Evolutionary conservation across 2,113 vertebrate genomes (phyloP).

Genomic region (Turnix velox): DNA sequence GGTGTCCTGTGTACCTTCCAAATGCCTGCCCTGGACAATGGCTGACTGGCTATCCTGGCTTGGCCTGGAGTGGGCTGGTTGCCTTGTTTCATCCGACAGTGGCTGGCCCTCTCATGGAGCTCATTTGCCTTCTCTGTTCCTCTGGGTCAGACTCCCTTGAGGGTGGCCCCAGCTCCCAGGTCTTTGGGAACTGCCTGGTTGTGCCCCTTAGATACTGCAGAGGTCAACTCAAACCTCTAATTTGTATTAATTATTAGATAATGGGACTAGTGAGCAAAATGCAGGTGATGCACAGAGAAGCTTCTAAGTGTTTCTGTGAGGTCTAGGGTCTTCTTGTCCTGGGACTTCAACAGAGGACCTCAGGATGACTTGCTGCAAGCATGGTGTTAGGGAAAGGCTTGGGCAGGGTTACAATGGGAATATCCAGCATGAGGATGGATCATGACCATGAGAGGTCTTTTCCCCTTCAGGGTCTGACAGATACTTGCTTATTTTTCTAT

Average conservation of each 20-base stretch:
- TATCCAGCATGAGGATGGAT: accelerated
- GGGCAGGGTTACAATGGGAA: neutral
- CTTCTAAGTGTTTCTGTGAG: neutral
- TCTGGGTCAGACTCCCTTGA: accelerated
- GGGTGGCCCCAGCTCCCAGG: accelerated
- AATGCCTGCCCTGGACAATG: accelerated
- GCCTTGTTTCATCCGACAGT: neutral
- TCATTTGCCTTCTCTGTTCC: neutral
- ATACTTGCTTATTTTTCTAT: neutral
- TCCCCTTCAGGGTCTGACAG: neutral
- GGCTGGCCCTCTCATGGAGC: neutral
- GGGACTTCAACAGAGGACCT: neutral
- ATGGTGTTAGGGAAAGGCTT: accelerated
- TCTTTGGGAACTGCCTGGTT: neutral
- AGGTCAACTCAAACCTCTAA: neutral
- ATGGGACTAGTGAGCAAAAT: accelerated
- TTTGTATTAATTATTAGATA: neutral
- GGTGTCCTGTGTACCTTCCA: neutral
- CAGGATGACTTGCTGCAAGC: accelerated
- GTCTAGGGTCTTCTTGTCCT: neutral
- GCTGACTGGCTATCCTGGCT: neutral
- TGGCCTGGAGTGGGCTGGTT: neutral
- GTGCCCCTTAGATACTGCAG: neutral
- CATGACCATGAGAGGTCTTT: neutral
- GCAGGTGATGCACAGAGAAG: neutral